Evolutionary conservation across 35 echinoderm and acorn worm genomes (phyloP), one percentile per base, ranked within the genome.

Genomic region (Strongylocentrotus purpuratus): DNA sequence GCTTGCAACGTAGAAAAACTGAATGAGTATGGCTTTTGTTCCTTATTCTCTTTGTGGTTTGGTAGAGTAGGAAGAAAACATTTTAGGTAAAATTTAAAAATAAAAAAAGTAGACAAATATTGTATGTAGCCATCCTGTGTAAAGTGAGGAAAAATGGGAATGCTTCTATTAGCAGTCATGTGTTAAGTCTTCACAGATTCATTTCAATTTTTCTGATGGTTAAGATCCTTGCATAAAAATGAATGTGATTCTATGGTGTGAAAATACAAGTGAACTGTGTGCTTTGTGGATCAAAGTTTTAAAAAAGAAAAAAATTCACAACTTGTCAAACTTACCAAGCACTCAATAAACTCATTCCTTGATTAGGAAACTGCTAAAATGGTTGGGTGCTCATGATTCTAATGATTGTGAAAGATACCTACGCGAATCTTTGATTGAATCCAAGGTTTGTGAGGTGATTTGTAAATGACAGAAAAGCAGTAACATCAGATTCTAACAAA

Each of bases 181-280:
- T 7, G 65, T 78, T 78, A 28, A 78, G 15, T 55, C 65, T 28
- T 78, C 22, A 78, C 65, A 78, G 28, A 78, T 55, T 55, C 50
- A 78, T 28, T 7, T 2, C 65, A 78, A n/a, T 78, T 31, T 78
- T n/a, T 78, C 20, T 78, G 65, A 78, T 78, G 65, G 65, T 78
- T 78, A 22, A 78, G 65, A 78, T 78, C 65, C 22, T 28, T 78
- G 65, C 65, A 78, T 59, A 14, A 78, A 55, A 55, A 55, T 55
- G 50, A 78, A 78, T 28, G 65, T 78, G 65, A n/a, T 78, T 78
- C 65, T 78, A 78, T 78, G 25, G 65, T 78, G 65, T 22, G 65
- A 78, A 78, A 78, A 78, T 78, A 78, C 65, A 78, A 78, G 65
- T 78, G 65, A 78, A 78, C 65, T 78, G 65, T 78, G 65, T 78